Evolutionary conservation across 2,888 invertebrate species (phyloP).

Genomic region (Parnassius mnemosyne): DNA sequence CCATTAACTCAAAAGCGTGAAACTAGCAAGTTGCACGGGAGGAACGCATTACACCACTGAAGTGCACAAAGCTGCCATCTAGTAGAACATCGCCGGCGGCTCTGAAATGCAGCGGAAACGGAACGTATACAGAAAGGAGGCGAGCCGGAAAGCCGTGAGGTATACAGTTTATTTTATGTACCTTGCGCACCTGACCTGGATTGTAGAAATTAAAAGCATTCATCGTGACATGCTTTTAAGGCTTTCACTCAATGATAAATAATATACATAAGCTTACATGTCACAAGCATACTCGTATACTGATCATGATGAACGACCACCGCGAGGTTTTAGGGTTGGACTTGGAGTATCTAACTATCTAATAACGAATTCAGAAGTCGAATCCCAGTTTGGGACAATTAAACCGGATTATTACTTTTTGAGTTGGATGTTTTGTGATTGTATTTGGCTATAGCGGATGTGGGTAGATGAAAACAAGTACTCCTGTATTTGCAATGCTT

Average conservation of each 20-base stretch:
- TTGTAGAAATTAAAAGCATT: conserved; percentile 19
- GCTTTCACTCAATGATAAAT: not conserved
- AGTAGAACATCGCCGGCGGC: conserved; percentile 31
- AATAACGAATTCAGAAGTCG: too few species aligned
- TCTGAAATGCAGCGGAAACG: conserved; percentile 54
- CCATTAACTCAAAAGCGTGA: conserved; percentile 38
- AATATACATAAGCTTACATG: not conserved
- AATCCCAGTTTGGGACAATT: too few species aligned
- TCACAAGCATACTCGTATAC: not conserved
- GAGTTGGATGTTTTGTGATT: too few species aligned
- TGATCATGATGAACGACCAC: too few species aligned
- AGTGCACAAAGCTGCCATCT: conserved; percentile 29
- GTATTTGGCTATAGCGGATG: too few species aligned
- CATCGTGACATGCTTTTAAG: conserved; percentile 7
- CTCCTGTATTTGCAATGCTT: too few species aligned
- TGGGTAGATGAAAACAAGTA: too few species aligned
- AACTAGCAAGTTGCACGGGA: not conserved
- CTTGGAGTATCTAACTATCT: too few species aligned
- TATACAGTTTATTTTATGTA: conserved; percentile 35
- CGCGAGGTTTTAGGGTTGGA: too few species aligned
- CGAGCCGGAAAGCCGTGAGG: conserved; percentile 40
- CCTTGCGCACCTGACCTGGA: conserved; percentile 20
- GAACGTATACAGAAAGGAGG: conserved; percentile 41
- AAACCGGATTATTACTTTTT: too few species aligned
- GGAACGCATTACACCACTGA: conserved; percentile 13